Conservation (phyloP, 2,113 vertebrate species). For the Nothoprocta perdicaria region DNA sequence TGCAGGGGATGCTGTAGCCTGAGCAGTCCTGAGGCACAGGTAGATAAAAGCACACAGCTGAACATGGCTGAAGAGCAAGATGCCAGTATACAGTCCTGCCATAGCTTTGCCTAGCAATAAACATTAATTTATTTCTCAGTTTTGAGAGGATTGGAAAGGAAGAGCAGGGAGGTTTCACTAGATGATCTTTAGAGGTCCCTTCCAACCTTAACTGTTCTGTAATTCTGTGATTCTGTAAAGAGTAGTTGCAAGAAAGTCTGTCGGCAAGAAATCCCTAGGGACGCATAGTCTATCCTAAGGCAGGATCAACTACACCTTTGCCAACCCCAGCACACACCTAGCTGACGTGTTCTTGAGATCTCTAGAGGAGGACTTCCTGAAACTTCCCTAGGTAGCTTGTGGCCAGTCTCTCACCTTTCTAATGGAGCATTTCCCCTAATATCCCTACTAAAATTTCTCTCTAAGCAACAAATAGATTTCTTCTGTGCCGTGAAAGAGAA, state of each 20-base stretch:
- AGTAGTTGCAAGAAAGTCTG: not conserved
- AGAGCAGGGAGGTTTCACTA: too few species aligned
- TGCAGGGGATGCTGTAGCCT: accelerated
- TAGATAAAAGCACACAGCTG: not conserved
- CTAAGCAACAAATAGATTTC: not conserved
- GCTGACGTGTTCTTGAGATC: not conserved
- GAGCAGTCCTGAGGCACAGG: not conserved
- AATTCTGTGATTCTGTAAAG: not conserved
- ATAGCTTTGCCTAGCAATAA: not conserved
- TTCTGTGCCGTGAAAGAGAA: not conserved
- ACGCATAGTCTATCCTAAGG: not conserved
- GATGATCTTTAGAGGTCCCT: too few species aligned
- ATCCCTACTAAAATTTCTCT: not conserved
- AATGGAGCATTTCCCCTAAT: not conserved
- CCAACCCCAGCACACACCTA: not conserved
- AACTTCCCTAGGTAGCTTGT: not conserved
- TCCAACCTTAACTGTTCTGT: too few species aligned
- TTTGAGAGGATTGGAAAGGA: not conserved
- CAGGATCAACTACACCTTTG: not conserved
- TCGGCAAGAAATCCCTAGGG: not conserved
- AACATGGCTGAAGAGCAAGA: not conserved
- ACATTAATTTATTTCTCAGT: not conserved
- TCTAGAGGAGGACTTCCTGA: not conserved
- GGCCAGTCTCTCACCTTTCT: not conserved
- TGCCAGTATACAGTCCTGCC: not conserved